Base-by-base conservation (phyloP, 37 sponge, comb jelly and placozoan species). In the Agelas oroides region DNA sequence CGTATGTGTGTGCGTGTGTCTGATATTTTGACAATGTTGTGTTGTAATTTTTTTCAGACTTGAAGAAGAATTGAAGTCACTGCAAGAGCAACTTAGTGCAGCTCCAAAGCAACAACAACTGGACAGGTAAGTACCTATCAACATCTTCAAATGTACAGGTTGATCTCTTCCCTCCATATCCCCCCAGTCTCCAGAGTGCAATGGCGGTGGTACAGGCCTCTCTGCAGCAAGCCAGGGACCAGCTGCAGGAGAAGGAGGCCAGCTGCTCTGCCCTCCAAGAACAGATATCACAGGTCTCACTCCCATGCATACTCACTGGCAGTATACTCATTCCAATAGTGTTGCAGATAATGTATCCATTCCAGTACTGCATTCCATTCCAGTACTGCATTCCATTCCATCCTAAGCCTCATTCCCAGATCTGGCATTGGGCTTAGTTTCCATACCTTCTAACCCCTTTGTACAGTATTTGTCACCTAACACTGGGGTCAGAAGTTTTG, bases 21-120 rank as follows among this genome's bases (percentile, higher is more conserved):
- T 46, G 46, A 46, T 46, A 8, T 46, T 46, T 46, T 2, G 2
- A 8, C 8, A 8, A 46, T 8, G 46, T 46, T 46, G 14, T 23
- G 33, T 16, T 66, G 24, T 60, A 27, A 5, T n/a, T 28, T 30
- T 13, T 28, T 24, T 5, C 63, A 82, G 89, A 58, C 61, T 90
- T 19, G 91, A 90, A 70, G 61, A 33, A 28, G 86, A 90, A 54
- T 5, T 85, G 55, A 84, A 56, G 53, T 13, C 62, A 35, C 54
- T 79, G 37, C 58, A 60, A 36, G 81, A 84, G 12, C 81, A 85
- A 37, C 76, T 85, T 40, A 39, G n/a, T 1, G 0, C 66, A 27
- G 80, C 86, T 56, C 91, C 91, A 3, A 90, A 90, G 59, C 78
- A 74, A 24, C 83, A 88, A 24, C 85, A 90, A 33, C 80, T 90